A percentile compares a stretch with the other conserved stretches of the same genome.
These are phyloP conservation scores for Sinocyclocheilus rhinocerous DNA, from an alignment of 2,113 vertebrate species.

Conservation along the genomic window DNA sequence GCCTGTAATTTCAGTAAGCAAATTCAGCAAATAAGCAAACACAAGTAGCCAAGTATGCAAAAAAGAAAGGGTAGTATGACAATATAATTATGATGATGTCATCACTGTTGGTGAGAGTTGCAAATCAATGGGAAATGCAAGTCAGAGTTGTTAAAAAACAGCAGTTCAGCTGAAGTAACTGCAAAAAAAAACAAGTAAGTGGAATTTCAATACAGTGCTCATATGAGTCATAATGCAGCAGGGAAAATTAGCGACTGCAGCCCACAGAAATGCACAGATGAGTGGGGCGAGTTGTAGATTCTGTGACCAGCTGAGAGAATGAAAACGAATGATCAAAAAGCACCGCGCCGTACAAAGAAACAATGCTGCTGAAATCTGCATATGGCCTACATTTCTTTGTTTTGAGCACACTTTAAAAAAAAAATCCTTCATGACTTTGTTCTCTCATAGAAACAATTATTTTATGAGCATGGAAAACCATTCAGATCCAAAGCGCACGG, in stretches of 20 bases:
- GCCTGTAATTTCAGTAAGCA: not conserved
- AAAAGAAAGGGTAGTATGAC: no score
- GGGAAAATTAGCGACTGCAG: constrained; percentile 33
- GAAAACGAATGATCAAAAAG: constrained; percentile 36
- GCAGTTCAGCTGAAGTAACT: not conserved
- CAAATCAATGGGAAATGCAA: not conserved
- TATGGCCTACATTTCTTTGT: constrained; percentile 54
- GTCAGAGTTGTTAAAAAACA: not conserved
- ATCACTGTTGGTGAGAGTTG: not conserved
- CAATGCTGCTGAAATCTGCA: constrained; percentile 51
- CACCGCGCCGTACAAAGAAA: not conserved
- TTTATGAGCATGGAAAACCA: constrained; percentile 20
- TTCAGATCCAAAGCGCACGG: not conserved
- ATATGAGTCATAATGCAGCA: constrained; percentile 57
- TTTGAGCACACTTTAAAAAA: constrained; percentile 27
- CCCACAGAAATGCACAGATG: constrained; percentile 36
- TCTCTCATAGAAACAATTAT: constrained; percentile 44
- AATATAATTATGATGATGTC: not conserved
- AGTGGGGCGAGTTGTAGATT: constrained; percentile 1
- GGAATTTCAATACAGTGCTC: constrained; percentile 62
- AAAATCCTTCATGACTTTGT: constrained; percentile 22
- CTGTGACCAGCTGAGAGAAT: constrained; percentile 22
- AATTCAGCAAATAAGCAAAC: no score
- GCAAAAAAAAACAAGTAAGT: not conserved
- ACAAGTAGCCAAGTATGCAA: no score